Evolutionary conservation across 2,797 vertebrate genomes (phyloP), one percentile per base, ranked within the genome.

Genomic region (Mycteria americana): DNA sequence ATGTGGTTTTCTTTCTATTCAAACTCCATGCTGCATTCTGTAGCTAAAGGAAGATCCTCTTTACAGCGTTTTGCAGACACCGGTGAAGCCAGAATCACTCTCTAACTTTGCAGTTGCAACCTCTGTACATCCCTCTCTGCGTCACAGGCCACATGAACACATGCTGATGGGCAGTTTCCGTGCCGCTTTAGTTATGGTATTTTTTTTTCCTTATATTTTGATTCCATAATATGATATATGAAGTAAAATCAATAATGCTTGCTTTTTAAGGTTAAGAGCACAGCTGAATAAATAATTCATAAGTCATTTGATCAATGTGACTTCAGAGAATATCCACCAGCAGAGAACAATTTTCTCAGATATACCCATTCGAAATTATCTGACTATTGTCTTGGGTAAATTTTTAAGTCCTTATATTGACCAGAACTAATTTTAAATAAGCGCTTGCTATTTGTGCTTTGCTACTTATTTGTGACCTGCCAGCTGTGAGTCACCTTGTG

Each of bases 271-370:
- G 60, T 89, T 85, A 92, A 91, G 63, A 74, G 67, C 53, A 30
- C 28, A 21, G 70, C 43, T 77, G 77, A 53, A 88, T 84, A 85
- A 96, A 93, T 92, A 91, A 93, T 87, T 91, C 75, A 83, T 63
- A 48, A 81, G 64, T 43, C 53, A 39, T 50, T 30, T 80, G 70
- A 89, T 96, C 86, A 81, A 65, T 60, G 60, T 18, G 53, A 46
- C 53, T 87, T 79, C 57, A 56, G 51, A 76, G 56, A 87, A 19
- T 46, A 76, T 82, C 43, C n/a, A 39, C 51, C 75, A 87, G 39
- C 62, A 75, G 65, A 85, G 83, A 81, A 43, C 33, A 53, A 33
- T 85, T 80, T 94, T 82, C 74, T 88, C 70, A 88, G 72, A 35
- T 77, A 39, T 21, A 33, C 27, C 56, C 43, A 17, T 80, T 83